Percentiles rank a stretch among this genome's conserved stretches.
These are phyloP conservation scores for Eumacrocentrus americanus DNA, from an alignment of 2,888 invertebrate species.

Conservation along the genomic window DNA sequence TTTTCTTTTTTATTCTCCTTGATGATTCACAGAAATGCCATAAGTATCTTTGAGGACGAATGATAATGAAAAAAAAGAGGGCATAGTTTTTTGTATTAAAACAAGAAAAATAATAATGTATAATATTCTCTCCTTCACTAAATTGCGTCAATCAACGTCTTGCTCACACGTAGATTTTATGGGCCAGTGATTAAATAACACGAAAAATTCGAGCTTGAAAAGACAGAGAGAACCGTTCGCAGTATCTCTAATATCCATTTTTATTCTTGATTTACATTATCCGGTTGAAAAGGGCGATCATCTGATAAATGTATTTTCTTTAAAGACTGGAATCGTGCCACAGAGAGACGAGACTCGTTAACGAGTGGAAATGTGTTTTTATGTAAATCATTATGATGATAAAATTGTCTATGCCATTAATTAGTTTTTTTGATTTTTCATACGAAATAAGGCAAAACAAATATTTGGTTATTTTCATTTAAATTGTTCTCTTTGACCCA, in stretches of 20 bases:
- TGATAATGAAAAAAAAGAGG: not conserved
- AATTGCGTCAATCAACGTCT: not conserved
- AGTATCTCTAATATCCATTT: constrained; percentile 1
- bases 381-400: not conserved
- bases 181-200: not conserved
- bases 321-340: constrained; percentile 25
- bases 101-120: not conserved
- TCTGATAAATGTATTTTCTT: constrained; percentile 5
- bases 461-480: no score
- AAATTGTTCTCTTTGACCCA: no score
- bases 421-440: no score
- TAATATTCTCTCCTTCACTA: not conserved
- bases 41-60: not conserved
- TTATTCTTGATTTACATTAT: not conserved
- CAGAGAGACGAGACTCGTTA: constrained; percentile 11
- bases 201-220: not conserved
- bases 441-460: not conserved
- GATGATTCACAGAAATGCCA: not conserved
- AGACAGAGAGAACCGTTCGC: constrained; percentile 10
- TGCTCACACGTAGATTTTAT: not conserved
- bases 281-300: not conserved
- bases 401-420: no score
- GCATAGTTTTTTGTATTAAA: not conserved
- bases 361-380: constrained; percentile 7
- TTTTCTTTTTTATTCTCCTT: not conserved